A percentile compares a stretch with the other conserved stretches of the same genome.
phyloP scores from a whole-genome alignment of 92 coral and sea anemone species.

The Hydrozoanthus gracilis region DNA sequence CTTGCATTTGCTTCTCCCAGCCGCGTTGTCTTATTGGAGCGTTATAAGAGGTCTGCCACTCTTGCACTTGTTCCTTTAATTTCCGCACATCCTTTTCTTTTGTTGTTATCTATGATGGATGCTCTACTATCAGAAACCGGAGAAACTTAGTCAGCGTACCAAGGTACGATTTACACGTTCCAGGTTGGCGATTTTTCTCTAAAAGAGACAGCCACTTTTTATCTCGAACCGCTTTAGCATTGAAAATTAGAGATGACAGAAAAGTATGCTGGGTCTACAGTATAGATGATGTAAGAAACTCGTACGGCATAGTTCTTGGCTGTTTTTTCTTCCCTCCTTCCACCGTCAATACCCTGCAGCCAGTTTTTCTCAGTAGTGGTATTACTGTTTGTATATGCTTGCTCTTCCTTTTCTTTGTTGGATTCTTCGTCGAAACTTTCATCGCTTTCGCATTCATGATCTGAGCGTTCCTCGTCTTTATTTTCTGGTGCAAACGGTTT shows the following conservation, averaged over 20 bases:
- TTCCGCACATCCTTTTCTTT: too few species aligned
- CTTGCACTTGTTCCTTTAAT: slow-evolving; percentile 46
- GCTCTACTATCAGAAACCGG: too few species aligned
- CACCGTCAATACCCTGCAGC: too few species aligned
- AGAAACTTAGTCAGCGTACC: too few species aligned
- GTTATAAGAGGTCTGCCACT: slow-evolving; percentile 48
- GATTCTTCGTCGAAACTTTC: slow-evolving; percentile 2
- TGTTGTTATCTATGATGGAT: too few species aligned
- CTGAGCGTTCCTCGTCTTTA: slow-evolving; percentile 18
- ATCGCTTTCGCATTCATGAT: slow-evolving; percentile 19
- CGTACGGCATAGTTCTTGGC: slow-evolving; percentile 51
- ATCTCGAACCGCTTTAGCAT: slow-evolving; percentile 38
- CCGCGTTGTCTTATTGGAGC: slow-evolving; percentile 42
- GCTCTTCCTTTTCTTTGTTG: neutral
- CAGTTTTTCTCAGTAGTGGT: slow-evolving; percentile 48
- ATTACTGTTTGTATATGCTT: slow-evolving; percentile 29
- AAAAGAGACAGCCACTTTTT: slow-evolving; percentile 48
- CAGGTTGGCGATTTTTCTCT: slow-evolving; percentile 53
- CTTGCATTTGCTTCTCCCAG: slow-evolving; percentile 64
- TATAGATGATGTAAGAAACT: slow-evolving; percentile 36
- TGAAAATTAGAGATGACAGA: slow-evolving; percentile 20
- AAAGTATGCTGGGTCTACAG: slow-evolving; percentile 35
- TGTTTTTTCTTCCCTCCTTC: slow-evolving; percentile 38
- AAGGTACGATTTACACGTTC: slow-evolving; percentile 61
- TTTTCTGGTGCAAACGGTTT: neutral